phyloP scores from a whole-genome alignment of 2,888 invertebrate species.

The Apotomis betuletana region DNA sequence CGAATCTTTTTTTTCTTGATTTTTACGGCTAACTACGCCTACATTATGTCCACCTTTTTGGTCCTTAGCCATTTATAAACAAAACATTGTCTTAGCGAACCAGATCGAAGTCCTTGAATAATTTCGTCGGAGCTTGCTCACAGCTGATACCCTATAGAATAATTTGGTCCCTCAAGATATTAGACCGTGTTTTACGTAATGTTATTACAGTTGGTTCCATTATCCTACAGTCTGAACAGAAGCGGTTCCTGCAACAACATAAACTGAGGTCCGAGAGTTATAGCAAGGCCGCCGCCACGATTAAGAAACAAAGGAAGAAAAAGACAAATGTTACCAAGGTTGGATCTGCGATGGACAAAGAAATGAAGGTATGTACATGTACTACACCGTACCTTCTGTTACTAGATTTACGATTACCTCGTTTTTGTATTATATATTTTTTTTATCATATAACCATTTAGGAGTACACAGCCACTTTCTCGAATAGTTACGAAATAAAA shows the following conservation, averaged over 20 bases:
- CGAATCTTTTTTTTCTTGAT: too few relatives aligned
- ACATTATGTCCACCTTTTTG: neutral
- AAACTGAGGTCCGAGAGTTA: constrained; percentile 95
- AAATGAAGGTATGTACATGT: constrained; percentile 89
- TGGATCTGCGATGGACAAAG: constrained; percentile 93
- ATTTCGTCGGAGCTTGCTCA: neutral
- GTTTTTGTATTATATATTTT: too few relatives aligned
- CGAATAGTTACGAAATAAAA: too few relatives aligned
- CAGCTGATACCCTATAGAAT: constrained; percentile 13
- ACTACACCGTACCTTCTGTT: neutral
- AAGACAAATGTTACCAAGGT: constrained; percentile 91
- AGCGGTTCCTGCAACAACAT: constrained; percentile 96
- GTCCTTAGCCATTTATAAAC: neutral
- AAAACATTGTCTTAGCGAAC: neutral
- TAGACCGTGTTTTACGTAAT: constrained; percentile 10
- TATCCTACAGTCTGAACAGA: constrained; percentile 91
- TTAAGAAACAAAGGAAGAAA: constrained; percentile 96
- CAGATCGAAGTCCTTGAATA: neutral
- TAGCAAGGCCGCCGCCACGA: constrained; percentile 94
- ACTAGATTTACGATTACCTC: too few relatives aligned
- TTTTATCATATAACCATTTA: too few relatives aligned
- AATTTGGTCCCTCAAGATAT: neutral
- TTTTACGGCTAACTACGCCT: too few relatives aligned
- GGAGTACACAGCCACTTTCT: too few relatives aligned
- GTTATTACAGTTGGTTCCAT: constrained; percentile 39